Evolutionary conservation across 2,113 vertebrate genomes (phyloP).

Genomic region (Gobius niger): DNA sequence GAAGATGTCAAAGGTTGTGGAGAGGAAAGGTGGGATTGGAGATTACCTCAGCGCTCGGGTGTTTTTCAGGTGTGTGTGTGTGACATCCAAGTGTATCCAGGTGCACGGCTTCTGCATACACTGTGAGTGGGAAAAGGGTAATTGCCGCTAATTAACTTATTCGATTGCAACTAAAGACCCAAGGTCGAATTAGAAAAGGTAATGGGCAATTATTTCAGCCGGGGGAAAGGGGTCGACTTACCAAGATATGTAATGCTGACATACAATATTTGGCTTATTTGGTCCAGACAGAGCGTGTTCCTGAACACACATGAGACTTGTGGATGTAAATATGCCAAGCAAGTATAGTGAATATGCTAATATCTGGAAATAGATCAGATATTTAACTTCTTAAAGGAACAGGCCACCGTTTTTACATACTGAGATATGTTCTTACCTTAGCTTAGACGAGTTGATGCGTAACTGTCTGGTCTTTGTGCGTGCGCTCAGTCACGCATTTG

Average conservation of each 20-base stretch:
- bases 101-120: conserved; percentile 49
- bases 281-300: too few species aligned
- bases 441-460: too few species aligned
- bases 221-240: conserved; percentile 24
- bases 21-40: conserved; percentile 17
- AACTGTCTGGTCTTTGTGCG: too few species aligned
- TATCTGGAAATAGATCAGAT: too few species aligned
- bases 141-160: conserved; percentile 65
- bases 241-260: not conserved
- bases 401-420: too few species aligned
- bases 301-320: too few species aligned
- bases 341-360: too few species aligned
- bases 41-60: conserved; percentile 62
- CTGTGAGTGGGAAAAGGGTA: conserved; percentile 47
- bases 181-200: conserved; percentile 42
- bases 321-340: too few species aligned
- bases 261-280: too few species aligned
- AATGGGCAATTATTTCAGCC: conserved; percentile 13
- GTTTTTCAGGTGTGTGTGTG: conserved; percentile 50
- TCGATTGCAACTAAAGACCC: conserved; percentile 54
- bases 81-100: conserved; percentile 52
- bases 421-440: too few species aligned
- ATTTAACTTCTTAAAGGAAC: too few species aligned
- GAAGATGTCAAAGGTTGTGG: conserved; percentile 24
- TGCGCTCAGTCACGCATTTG: too few species aligned